These are phyloP conservation scores for Drymodes brunneopygia DNA, from an alignment of 2,113 vertebrate genomes.

Conservation along the genomic window DNA sequence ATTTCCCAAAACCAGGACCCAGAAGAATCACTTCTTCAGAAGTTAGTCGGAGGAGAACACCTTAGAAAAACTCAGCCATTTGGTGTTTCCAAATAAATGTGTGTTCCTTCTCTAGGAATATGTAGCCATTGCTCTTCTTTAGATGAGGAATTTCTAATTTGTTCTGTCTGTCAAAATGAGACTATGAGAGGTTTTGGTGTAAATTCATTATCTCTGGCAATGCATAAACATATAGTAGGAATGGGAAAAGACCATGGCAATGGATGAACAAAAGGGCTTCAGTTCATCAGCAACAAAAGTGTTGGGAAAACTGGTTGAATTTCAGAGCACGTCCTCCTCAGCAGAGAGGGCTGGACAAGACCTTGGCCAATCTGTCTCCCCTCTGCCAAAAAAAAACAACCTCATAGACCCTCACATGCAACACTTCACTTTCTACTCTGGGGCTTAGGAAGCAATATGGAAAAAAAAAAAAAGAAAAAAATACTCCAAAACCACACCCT, in stretches of 20 bases:
- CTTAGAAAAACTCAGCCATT: not conserved
- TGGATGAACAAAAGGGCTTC: constrained; percentile 87
- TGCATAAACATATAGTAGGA: constrained; percentile 78
- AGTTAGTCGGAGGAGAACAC: not conserved
- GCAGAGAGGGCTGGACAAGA: constrained; percentile 86
- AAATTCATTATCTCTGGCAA: constrained; percentile 87
- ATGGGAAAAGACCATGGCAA: constrained; percentile 80
- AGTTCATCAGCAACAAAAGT: constrained; percentile 93
- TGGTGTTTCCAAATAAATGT: constrained; percentile 55
- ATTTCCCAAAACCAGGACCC: not conserved
- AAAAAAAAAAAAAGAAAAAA: constrained; percentile 70
- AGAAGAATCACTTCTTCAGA: not conserved
- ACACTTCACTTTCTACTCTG: constrained; percentile 84
- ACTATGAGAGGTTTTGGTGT: constrained; percentile 80
- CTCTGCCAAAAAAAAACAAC: constrained; percentile 56
- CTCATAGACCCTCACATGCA: constrained; percentile 81
- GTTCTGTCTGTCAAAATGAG: constrained; percentile 84
- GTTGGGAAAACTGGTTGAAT: constrained; percentile 89
- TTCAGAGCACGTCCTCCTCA: constrained; percentile 90
- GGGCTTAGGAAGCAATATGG: constrained; percentile 80
- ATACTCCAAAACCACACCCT: not conserved
- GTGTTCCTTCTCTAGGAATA: constrained; percentile 57
- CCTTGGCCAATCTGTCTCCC: constrained; percentile 66
- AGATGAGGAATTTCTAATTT: constrained; percentile 78
- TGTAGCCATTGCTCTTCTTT: constrained; percentile 62